Evolutionary conservation across 1,140 invertebrate species (phyloP).

Genomic region (Agrilus planipennis): DNA sequence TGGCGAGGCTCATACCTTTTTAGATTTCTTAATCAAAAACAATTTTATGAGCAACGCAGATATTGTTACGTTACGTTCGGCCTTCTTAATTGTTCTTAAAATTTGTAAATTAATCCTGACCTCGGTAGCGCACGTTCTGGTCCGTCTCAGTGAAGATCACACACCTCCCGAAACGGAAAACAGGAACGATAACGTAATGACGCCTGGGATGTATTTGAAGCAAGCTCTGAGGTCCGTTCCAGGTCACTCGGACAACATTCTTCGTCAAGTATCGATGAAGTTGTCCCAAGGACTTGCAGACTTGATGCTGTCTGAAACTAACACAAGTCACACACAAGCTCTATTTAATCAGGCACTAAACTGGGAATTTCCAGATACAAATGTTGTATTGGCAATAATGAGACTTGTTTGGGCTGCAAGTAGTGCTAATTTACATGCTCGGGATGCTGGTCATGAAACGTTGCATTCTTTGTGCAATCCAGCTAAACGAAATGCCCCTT

Average conservation of each 20-base stretch:
- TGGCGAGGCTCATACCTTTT: conserved; percentile 64
- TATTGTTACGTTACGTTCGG: conserved; percentile 67
- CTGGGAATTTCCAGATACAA: conserved; percentile 52
- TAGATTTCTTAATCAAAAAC: conserved; percentile 78
- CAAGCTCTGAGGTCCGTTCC: conserved; percentile 60
- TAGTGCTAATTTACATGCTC: conserved; percentile 53
- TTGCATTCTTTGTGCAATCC: conserved; percentile 45
- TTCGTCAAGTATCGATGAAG: conserved; percentile 61
- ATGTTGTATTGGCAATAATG: conserved; percentile 56
- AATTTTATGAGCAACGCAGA: conserved; percentile 77
- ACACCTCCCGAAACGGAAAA: conserved; percentile 28
- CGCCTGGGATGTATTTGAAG: conserved; percentile 48
- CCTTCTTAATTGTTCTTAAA: conserved; percentile 78
- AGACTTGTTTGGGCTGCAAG: conserved; percentile 69
- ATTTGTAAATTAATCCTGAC: conserved; percentile 81
- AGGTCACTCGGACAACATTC: conserved; percentile 51
- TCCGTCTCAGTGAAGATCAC: conserved; percentile 48
- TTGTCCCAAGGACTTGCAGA: conserved; percentile 61
- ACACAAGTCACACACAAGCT: conserved; percentile 25
- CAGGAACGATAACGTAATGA: conserved; percentile 36
- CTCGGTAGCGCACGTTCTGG: conserved; percentile 66
- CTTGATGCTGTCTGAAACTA: conserved; percentile 27
- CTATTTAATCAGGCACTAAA: conserved; percentile 41
- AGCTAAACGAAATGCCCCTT: conserved; percentile 37
- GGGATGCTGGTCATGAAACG: conserved; percentile 52